phyloP scores from a whole-genome alignment of 2,113 vertebrate genomes.

The Pluvianellus socialis region DNA sequence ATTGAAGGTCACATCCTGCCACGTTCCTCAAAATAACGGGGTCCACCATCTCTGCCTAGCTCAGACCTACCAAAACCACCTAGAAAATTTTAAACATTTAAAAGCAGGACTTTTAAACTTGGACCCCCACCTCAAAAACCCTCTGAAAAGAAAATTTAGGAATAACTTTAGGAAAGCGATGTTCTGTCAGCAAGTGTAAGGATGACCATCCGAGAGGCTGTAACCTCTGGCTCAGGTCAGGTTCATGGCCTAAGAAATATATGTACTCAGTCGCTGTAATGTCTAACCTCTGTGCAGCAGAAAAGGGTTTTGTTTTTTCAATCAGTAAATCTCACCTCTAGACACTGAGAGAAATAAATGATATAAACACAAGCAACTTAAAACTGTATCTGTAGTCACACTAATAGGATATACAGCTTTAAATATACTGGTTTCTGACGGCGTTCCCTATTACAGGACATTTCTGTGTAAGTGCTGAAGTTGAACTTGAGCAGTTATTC shows the following conservation, averaged over 20 bases:
- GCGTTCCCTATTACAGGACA: not conserved
- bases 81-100: not conserved
- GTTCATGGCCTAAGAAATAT: not conserved
- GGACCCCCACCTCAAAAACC: accelerated
- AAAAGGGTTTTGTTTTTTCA: not conserved
- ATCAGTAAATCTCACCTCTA: not conserved
- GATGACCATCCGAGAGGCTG: not conserved
- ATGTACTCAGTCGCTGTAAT: not conserved
- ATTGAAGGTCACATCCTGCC: not conserved
- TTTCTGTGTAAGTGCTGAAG: not conserved
- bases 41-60: not conserved
- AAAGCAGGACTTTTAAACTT: not conserved
- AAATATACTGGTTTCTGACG: not conserved
- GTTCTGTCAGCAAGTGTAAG: not conserved
- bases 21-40: not conserved
- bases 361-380: not conserved
- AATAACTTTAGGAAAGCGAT: not conserved
- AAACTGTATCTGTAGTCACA: not conserved
- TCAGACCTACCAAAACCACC: not conserved
- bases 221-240: not conserved
- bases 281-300: not conserved
- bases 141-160: not conserved
- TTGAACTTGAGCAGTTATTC: not conserved
- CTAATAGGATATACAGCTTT: not conserved
- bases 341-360: not conserved